phyloP scores from a whole-genome alignment of 1,140 invertebrate species.

The Adelges cooleyi region DNA sequence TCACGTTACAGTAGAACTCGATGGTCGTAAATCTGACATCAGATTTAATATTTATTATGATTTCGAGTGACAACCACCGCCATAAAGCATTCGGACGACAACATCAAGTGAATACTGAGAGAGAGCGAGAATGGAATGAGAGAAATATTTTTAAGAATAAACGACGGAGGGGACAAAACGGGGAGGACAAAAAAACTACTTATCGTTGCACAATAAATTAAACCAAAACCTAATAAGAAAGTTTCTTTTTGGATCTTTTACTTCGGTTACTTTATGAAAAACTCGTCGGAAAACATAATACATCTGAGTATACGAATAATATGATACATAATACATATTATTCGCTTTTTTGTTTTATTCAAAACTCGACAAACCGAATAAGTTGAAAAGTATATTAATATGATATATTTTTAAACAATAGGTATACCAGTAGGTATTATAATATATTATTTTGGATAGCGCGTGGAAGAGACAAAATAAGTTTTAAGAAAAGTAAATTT shows the following conservation, averaged over 20 bases:
- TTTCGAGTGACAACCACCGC: background rate
- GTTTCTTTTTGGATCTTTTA: slow-evolving; percentile 15
- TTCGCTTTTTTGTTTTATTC: background rate
- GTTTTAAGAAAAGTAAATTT: no score
- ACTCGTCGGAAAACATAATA: background rate
- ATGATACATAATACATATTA: background rate
- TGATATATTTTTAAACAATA: background rate
- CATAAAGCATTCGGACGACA: background rate
- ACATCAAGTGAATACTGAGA: background rate
- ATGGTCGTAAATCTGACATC: background rate
- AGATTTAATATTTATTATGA: slow-evolving; percentile 17
- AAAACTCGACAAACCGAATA: background rate
- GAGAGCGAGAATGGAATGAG: background rate
- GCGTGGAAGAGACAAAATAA: background rate
- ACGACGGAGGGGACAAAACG: background rate
- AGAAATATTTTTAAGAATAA: no score
- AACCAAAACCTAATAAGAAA: slow-evolving; percentile 21
- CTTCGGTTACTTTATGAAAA: slow-evolving; percentile 15
- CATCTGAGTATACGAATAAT: no score
- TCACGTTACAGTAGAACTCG: no score
- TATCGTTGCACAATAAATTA: background rate
- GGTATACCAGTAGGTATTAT: no score
- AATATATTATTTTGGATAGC: no score
- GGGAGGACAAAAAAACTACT: slow-evolving; percentile 2
- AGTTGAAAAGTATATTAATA: background rate